Conservation (phyloP, 2,113 vertebrate species). For the Chunga burmeisteri region DNA sequence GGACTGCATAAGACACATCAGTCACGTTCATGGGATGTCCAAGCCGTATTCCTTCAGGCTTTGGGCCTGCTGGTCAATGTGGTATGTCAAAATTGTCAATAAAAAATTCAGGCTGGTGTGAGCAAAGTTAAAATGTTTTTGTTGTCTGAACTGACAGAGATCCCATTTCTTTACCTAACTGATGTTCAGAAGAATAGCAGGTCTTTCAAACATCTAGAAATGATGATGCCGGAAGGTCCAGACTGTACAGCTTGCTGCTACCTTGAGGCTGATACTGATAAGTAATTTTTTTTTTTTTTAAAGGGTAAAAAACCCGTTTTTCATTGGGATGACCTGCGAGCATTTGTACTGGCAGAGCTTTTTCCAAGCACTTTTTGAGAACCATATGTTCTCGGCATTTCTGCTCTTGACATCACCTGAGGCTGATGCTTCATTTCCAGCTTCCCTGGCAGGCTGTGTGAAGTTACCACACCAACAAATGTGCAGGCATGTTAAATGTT, state of each 20-base stretch:
- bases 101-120: background rate
- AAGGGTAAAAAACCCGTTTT: background rate
- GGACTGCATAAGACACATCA: background rate
- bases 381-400: background rate
- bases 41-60: background rate
- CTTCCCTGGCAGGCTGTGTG: background rate
- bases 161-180: background rate
- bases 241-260: background rate
- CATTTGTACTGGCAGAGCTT: background rate
- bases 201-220: background rate
- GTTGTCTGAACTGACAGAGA: background rate
- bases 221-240: background rate
- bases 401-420: background rate
- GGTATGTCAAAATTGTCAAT: background rate
- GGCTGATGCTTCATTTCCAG: background rate
- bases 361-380: background rate
- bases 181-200: background rate
- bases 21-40: background rate
- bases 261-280: background rate
- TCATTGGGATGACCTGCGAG: background rate
- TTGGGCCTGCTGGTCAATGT: background rate
- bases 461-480: background rate
- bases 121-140: background rate
- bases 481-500: no score
- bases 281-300: background rate